Conservation (phyloP, 2,888 invertebrate species). For the Troglohyphantes excavatus region DNA sequence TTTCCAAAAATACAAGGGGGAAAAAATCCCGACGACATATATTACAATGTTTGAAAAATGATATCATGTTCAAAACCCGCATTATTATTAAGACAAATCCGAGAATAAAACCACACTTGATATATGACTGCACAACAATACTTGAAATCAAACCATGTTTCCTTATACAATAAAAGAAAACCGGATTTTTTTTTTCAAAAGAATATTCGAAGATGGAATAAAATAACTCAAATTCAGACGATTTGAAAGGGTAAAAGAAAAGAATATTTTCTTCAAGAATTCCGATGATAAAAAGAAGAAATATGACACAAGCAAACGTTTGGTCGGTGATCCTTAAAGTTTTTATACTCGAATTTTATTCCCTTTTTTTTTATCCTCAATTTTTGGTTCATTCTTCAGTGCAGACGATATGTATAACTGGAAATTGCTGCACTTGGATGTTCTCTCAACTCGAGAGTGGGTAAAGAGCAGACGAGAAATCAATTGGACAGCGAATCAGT, state of each 20-base stretch:
- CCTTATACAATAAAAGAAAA: conserved; percentile 21
- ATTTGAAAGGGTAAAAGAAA: conserved; percentile 21
- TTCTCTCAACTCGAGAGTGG: conserved; percentile 43
- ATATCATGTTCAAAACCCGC: conserved; percentile 10
- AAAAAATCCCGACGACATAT: neutral
- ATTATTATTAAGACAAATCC: conserved; percentile 66
- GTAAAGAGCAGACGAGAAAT: conserved; percentile 62
- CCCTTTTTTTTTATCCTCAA: conserved; percentile 31
- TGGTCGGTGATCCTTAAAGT: conserved; percentile 64
- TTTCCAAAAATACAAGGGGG: neutral
- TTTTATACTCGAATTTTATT: conserved; percentile 29
- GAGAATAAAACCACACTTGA: conserved; percentile 39
- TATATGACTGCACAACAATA: conserved; percentile 47
- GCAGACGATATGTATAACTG: conserved; percentile 54
- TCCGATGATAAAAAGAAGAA: conserved; percentile 62
- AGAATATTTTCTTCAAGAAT: conserved; percentile 5
- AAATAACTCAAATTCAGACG: conserved; percentile 51
- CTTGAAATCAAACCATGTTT: conserved; percentile 42
- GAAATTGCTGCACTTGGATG: conserved; percentile 60
- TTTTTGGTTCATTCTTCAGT: conserved; percentile 59
- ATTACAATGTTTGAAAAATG: conserved; percentile 47
- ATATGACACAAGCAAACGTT: conserved; percentile 59
- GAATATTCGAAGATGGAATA: conserved; percentile 35
- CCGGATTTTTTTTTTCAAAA: conserved; percentile 17
- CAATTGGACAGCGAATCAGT: conserved; percentile 71